phyloP scores from a whole-genome alignment of 2,113 vertebrate species.

The Mohoua ochrocephala region DNA sequence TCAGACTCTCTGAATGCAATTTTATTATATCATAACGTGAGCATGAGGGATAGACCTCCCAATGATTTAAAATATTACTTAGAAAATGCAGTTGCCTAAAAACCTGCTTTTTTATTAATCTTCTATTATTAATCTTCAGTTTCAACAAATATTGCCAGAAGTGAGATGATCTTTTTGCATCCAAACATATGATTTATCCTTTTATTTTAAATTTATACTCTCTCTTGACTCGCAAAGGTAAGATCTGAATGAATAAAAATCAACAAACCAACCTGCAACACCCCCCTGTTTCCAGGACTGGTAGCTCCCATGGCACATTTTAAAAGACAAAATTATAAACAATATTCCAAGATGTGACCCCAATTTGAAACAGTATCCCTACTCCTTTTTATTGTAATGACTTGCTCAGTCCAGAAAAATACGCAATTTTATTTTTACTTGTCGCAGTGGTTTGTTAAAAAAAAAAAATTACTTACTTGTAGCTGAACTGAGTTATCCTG shows the following conservation, averaged over 20 bases:
- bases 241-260: not conserved
- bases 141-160: not conserved
- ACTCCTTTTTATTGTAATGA: not conserved
- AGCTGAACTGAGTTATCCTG: constrained; percentile 86
- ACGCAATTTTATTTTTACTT: not conserved
- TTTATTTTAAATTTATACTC: not conserved
- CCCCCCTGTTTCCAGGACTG: not conserved
- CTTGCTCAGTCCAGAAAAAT: not conserved
- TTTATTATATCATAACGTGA: not conserved
- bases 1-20: not conserved
- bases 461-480: constrained; percentile 77
- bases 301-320: not conserved
- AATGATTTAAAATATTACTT: not conserved
- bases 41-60: not conserved
- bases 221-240: not conserved
- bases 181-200: not conserved
- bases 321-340: not conserved
- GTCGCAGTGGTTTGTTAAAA: not conserved
- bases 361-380: not conserved
- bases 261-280: not conserved
- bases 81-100: not conserved
- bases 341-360: not conserved
- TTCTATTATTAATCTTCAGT: not conserved
- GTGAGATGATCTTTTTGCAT: not conserved
- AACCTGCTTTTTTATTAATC: not conserved